Evolutionary conservation across 64 coral and sea anemone species (phyloP).

Genomic region (Montipora efflorescens): DNA sequence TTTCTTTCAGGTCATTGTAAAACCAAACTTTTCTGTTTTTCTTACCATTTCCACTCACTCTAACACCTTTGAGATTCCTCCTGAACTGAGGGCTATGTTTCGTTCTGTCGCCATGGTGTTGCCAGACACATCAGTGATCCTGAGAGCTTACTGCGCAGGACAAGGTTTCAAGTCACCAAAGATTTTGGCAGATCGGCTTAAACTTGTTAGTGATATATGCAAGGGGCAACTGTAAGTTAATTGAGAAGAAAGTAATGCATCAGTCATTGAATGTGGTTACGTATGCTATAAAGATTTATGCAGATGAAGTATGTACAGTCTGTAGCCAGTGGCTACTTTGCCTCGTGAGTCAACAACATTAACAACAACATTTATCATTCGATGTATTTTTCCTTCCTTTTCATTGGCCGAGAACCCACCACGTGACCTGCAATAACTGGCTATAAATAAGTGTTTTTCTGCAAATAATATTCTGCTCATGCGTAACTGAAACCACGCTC

Average conservation of each 20-base stretch:
- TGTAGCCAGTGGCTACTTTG: too few relatives aligned
- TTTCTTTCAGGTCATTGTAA: slow-evolving; percentile 73
- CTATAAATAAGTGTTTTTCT: too few relatives aligned
- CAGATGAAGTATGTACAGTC: too few relatives aligned
- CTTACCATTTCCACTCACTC: slow-evolving; percentile 72
- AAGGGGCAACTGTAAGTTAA: slow-evolving; percentile 90
- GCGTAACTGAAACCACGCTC: too few relatives aligned
- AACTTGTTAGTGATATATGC: slow-evolving; percentile 81
- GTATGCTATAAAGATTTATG: too few relatives aligned
- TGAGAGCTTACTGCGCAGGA: slow-evolving; percentile 94
- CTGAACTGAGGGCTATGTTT: slow-evolving; percentile 89
- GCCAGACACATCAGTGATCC: slow-evolving; percentile 86
- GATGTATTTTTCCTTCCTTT: too few relatives aligned
- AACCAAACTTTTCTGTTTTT: slow-evolving; percentile 86
- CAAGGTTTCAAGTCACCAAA: slow-evolving; percentile 98
- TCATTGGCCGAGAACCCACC: too few relatives aligned
- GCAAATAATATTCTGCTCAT: too few relatives aligned
- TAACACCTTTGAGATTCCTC: slow-evolving; percentile 43
- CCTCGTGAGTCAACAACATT: too few relatives aligned
- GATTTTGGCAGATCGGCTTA: slow-evolving; percentile 90
- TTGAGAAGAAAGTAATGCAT: not conserved
- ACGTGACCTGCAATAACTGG: too few relatives aligned
- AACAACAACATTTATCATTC: too few relatives aligned
- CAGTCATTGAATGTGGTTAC: too few relatives aligned
- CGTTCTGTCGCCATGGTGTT: slow-evolving; percentile 91